A percentile compares a stretch with the other conserved stretches of the same genome.
Conservation (phyloP, 2,888 invertebrate species). For the Drosophila atroscutellata region DNA sequence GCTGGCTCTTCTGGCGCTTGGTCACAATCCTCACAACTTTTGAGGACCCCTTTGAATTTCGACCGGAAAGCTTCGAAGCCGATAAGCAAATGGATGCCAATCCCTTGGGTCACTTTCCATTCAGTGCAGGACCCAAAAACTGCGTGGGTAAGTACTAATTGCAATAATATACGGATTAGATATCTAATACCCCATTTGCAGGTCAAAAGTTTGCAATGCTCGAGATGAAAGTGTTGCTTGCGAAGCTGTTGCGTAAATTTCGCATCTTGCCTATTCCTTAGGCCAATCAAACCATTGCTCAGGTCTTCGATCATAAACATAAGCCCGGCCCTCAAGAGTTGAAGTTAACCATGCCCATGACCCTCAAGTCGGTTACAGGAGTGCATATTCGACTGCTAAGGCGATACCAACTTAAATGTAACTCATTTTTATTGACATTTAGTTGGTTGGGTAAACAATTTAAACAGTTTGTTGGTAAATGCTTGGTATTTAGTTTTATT, state of each 20-base stretch:
- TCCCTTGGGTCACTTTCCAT: constrained; percentile 87
- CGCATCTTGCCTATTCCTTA: constrained; percentile 83
- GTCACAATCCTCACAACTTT: constrained; percentile 77
- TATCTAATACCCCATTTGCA: constrained; percentile 10
- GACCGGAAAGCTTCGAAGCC: constrained; percentile 85
- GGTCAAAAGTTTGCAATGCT: constrained; percentile 86
- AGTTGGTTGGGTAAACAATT: not conserved
- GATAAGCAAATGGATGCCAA: constrained; percentile 54
- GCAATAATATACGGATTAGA: not conserved
- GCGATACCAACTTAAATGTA: constrained; percentile 15
- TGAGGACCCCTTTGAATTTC: constrained; percentile 71
- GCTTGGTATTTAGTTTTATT: not conserved
- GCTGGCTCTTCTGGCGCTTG: constrained; percentile 69
- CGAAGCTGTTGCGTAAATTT: constrained; percentile 86
- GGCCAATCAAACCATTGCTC: constrained; percentile 79
- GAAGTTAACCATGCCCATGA: constrained; percentile 42
- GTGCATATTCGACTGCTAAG: constrained; percentile 43
- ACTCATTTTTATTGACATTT: not conserved
- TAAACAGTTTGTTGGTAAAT: not conserved
- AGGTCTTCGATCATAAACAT: constrained; percentile 36
- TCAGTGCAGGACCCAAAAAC: constrained; percentile 88
- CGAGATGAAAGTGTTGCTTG: constrained; percentile 86
- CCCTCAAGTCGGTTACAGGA: constrained; percentile 54
- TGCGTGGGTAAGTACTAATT: constrained; percentile 68
- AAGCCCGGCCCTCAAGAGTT: constrained; percentile 49